These are phyloP conservation scores for Nycteola revayana DNA, from an alignment of 2,888 invertebrate species.

Conservation along the genomic window DNA sequence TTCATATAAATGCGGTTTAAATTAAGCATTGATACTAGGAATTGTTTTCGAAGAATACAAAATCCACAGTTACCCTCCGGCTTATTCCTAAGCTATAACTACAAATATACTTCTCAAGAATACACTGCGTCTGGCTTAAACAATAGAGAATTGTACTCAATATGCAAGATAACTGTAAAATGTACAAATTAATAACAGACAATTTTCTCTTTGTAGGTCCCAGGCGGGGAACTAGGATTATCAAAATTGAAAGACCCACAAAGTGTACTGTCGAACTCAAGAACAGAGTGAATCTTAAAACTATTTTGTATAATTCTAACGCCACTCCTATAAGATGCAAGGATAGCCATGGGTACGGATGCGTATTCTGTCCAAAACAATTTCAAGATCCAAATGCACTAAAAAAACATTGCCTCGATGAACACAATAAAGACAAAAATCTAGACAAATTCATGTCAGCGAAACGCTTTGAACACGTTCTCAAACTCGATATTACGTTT, in stretches of 20 bases:
- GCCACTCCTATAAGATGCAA: conserved; percentile 51
- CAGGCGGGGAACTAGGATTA: conserved; percentile 33
- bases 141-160: too few species aligned
- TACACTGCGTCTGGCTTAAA: too few species aligned
- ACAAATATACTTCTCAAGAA: too few species aligned
- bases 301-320: conserved; percentile 50
- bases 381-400: conserved; percentile 40
- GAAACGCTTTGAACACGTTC: conserved; percentile 40
- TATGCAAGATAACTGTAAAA: background rate
- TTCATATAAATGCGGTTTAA: too few species aligned
- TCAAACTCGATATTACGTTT: conserved; percentile 53
- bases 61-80: too few species aligned
- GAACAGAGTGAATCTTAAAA: conserved; percentile 43
- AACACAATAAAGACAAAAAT: conserved; percentile 43
- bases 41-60: too few species aligned
- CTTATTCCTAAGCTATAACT: too few species aligned
- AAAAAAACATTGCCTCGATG: conserved; percentile 49
- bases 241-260: conserved; percentile 32
- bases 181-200: conserved; percentile 18
- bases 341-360: conserved; percentile 47
- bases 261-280: conserved; percentile 37
- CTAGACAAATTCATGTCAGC: conserved; percentile 35
- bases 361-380: conserved; percentile 44
- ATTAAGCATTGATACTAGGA: too few species aligned
- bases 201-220: conserved; percentile 44